Evolutionary conservation across 2,797 vertebrate species (phyloP).

Genomic region (Sebastes miniatus): DNA sequence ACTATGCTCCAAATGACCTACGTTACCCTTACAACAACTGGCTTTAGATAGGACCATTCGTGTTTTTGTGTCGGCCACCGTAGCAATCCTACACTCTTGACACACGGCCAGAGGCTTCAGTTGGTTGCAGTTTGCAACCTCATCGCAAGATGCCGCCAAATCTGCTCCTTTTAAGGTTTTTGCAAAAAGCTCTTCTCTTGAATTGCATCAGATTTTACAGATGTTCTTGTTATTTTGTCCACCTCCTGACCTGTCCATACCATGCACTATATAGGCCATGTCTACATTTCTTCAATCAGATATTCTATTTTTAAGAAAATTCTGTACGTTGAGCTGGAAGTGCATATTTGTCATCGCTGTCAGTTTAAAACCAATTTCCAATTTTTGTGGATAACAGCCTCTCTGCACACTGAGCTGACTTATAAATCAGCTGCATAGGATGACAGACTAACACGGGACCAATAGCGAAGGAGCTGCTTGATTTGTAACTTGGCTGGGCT

Average conservation of each 20-base stretch:
- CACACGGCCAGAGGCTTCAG: too few relatives aligned
- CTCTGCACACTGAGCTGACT: conserved; percentile 6
- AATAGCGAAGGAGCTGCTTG: background rate
- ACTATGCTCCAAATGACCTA: too few relatives aligned
- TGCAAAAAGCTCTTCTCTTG: background rate
- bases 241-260: background rate
- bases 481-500: conserved; percentile 42
- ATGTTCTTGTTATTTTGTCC: background rate
- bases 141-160: rapidly evolving
- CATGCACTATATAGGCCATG: background rate
- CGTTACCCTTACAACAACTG: too few relatives aligned
- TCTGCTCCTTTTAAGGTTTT: too few relatives aligned
- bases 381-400: conserved; percentile 1
- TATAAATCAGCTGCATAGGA: conserved; percentile 28
- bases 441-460: background rate
- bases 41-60: too few relatives aligned
- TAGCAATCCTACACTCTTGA: too few relatives aligned
- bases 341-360: conserved; percentile 1
- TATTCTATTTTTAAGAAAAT: background rate
- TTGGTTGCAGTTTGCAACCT: too few relatives aligned
- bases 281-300: background rate
- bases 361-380: conserved; percentile 53
- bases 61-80: background rate
- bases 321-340: background rate
- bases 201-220: background rate